Evolutionary conservation across 2,113 vertebrate species (phyloP), one percentile per base, ranked within the genome.

Genomic region (Scortum barcoo): DNA sequence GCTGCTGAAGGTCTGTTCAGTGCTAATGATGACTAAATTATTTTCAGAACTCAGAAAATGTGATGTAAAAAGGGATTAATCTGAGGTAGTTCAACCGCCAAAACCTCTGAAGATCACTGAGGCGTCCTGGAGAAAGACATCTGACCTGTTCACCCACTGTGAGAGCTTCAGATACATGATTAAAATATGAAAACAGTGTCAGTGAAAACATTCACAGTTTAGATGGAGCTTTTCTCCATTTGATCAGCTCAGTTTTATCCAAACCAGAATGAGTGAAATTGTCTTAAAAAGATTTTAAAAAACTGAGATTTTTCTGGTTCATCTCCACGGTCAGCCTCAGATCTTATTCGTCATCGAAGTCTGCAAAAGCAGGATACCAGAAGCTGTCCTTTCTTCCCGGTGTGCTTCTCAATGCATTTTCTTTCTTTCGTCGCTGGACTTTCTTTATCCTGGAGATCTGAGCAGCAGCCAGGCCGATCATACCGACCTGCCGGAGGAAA

Each of bases 401-500:
- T 5, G 14, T 22, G 0, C 58, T 50, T 14, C 67, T 66, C 2
- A 1, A 8, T 2, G 20, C 53, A 0, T 13, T 61, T 20, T 68
- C 26, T 17, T 56, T 28, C 50, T 65, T 22, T 7, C 16, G 62
- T 3, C 0, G 73, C 1, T 26, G n/a, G 1, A 87, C 87, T 28
- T 62, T 87, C 8, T 83, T 81, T 6, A 94, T 92, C 81, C 89
- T 76, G 75, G 63, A 88, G 62, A 84, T 80, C 81, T 94, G 93
- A 70, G 72, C 87, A 0, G 76, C 80, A 30, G 93, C 92, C 60
- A 94, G 63, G 12, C 33, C 5, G 36, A 93, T 91, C 90, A 92
- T 67, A 16, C 84, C 84, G 5, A 92, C 61, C 93, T 94, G 80
- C 11, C 19, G 6, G 9, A 73, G 54, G 8, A 72, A 24, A 84